A percentile compares a stretch with the other conserved stretches of the same genome.
These are phyloP conservation scores for Callithrix jacchus DNA, from an alignment of 2,113 vertebrate genomes.

Conservation along the genomic window DNA sequence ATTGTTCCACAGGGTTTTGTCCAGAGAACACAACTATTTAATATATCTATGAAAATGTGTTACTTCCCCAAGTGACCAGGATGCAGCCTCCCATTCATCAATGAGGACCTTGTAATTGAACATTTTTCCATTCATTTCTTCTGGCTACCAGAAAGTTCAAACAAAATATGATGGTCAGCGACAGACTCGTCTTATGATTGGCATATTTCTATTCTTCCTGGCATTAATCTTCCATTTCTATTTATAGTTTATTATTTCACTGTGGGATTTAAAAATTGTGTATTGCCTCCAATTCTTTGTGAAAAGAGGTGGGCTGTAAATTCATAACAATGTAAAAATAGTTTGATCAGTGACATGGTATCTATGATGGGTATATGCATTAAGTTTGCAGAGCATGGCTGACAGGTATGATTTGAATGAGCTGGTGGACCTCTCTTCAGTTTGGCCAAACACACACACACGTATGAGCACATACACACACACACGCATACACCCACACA, in stretches of 20 bases:
- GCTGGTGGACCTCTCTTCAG: neutral
- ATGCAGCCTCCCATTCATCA: neutral
- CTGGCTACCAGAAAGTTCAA: neutral
- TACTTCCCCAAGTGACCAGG: neutral
- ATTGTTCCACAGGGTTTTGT: constrained; percentile 12
- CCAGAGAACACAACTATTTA: constrained; percentile 39
- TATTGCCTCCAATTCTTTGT: constrained; percentile 10
- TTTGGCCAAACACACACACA: neutral
- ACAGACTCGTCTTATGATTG: neutral
- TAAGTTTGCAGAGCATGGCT: neutral
- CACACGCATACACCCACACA: neutral
- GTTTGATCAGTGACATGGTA: neutral
- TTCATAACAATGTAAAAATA: constrained; percentile 13
- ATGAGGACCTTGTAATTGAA: constrained; percentile 14
- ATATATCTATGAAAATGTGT: constrained; percentile 62
- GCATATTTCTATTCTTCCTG: neutral
- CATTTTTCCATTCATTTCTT: constrained; percentile 14
- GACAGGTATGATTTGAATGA: neutral
- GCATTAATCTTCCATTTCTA: neutral
- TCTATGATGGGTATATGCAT: neutral
- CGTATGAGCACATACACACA: neutral
- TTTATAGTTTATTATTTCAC: constrained; percentile 20
- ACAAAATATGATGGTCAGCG: neutral
- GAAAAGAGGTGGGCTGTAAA: neutral
- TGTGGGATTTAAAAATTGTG: neutral